Conservation (phyloP, 2,888 invertebrate species). For the Nemotelus pantherinus region DNA sequence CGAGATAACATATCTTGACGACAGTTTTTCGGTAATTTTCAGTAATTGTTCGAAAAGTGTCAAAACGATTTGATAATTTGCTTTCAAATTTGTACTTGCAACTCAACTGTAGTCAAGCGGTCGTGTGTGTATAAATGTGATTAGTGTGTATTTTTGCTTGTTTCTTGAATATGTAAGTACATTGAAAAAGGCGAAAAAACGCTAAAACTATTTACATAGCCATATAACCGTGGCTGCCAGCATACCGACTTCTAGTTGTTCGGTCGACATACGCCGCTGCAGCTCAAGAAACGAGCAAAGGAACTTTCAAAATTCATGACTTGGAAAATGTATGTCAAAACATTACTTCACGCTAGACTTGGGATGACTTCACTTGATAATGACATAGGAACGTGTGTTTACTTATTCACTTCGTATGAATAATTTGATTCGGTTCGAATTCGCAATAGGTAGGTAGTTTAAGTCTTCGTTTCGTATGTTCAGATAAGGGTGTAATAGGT, state of each 20-base stretch:
- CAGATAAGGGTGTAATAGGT: too few relatives aligned
- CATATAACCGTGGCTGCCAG: constrained; percentile 3
- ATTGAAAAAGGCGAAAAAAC: constrained; percentile 1
- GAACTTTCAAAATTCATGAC: constrained; percentile 45
- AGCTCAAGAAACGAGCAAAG: neutral
- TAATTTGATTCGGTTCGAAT: constrained; percentile 13
- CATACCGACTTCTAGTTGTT: too few relatives aligned
- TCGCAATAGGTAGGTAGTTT: too few relatives aligned
- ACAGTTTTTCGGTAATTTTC: neutral
- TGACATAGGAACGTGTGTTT: constrained; percentile 41
- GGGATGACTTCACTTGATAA: constrained; percentile 42
- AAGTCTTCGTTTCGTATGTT: too few relatives aligned
- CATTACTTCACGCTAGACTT: constrained; percentile 38
- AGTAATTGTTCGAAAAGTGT: constrained; percentile 1
- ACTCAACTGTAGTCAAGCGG: too few relatives aligned
- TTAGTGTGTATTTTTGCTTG: too few relatives aligned
- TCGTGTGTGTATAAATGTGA: too few relatives aligned
- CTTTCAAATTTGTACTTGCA: neutral
- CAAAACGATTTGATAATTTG: constrained; percentile 22
- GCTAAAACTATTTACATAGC: constrained; percentile 16
- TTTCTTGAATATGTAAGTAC: too few relatives aligned
- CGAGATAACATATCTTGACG: too few relatives aligned
- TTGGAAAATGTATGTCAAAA: constrained; percentile 47
- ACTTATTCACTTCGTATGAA: constrained; percentile 20
- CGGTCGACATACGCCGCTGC: too few relatives aligned